A percentile compares a stretch with the other conserved stretches of the same genome.
Conservation (phyloP, 2,888 invertebrate species). For the Leptopterna dolabrata region DNA sequence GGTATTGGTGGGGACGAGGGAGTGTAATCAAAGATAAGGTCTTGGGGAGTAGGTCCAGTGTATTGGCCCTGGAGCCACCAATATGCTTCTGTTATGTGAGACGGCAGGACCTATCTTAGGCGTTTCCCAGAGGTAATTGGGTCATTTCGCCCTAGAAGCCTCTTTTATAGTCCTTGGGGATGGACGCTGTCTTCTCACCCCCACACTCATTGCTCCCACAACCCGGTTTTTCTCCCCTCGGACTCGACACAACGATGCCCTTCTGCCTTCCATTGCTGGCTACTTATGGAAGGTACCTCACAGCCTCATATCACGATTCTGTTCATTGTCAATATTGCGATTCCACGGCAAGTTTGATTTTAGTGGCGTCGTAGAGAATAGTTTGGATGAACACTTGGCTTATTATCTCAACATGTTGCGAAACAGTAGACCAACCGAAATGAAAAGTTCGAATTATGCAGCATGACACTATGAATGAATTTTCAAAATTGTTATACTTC, state of each 20-base stretch:
- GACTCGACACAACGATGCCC: slow-evolving; percentile 19
- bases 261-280: background rate
- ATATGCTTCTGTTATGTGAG: slow-evolving; percentile 55
- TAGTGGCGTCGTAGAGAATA: background rate
- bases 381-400: too few species aligned
- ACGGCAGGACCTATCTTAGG: slow-evolving; percentile 52
- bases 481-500: too few species aligned
- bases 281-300: slow-evolving; percentile 10
- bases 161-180: slow-evolving; percentile 59
- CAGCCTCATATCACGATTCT: background rate
- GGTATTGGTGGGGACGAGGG: slow-evolving; percentile 54
- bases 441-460: too few species aligned
- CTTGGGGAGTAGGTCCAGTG: slow-evolving; percentile 53
- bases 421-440: too few species aligned
- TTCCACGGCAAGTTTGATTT: background rate
- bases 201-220: slow-evolving; percentile 19
- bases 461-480: too few species aligned
- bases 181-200: slow-evolving; percentile 29
- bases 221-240: slow-evolving; percentile 26
- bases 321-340: background rate
- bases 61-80: slow-evolving; percentile 57
- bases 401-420: too few species aligned
- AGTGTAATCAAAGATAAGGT: slow-evolving; percentile 60
- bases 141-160: slow-evolving; percentile 60
- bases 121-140: slow-evolving; percentile 60